phyloP scores from a whole-genome alignment of 2,888 invertebrate species.

The Ctena decussata region DNA sequence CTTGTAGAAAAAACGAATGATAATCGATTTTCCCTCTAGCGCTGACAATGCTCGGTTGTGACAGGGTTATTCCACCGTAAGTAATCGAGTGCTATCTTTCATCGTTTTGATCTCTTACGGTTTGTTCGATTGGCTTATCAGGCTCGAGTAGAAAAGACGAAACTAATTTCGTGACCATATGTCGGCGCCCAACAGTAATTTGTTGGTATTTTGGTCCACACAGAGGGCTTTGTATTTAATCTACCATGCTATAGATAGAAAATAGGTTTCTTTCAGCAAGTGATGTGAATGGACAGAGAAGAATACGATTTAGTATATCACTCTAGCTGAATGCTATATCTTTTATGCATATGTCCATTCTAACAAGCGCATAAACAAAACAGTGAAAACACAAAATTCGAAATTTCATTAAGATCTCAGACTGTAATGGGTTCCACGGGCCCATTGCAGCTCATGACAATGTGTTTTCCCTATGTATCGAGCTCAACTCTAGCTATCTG shows the following conservation, averaged over 20 bases:
- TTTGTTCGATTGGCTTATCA: not conserved
- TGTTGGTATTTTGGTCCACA: not conserved
- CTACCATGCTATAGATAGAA: not conserved
- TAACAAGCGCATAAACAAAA: too few relatives aligned
- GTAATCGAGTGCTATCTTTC: not conserved
- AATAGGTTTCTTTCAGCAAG: too few relatives aligned
- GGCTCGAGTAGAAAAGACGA: not conserved
- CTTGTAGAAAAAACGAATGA: not conserved
- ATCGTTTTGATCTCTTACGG: not conserved
- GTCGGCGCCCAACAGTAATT: not conserved
- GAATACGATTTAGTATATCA: too few relatives aligned
- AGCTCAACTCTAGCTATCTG: too few relatives aligned
- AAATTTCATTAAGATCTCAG: too few relatives aligned
- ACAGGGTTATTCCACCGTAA: not conserved
- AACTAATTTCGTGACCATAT: slow-evolving; percentile 12
- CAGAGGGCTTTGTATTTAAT: not conserved
- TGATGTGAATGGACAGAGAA: too few relatives aligned
- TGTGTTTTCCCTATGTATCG: too few relatives aligned
- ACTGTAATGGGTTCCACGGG: too few relatives aligned
- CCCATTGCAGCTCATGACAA: too few relatives aligned
- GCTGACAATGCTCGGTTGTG: not conserved
- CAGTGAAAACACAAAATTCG: too few relatives aligned
- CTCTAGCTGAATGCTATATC: too few relatives aligned
- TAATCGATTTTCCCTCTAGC: not conserved
- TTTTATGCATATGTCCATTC: too few relatives aligned